A percentile compares a stretch with the other conserved stretches of the same genome.
Conservation (phyloP, 2,888 invertebrate genomes). For the Drosophila basisetae region DNA sequence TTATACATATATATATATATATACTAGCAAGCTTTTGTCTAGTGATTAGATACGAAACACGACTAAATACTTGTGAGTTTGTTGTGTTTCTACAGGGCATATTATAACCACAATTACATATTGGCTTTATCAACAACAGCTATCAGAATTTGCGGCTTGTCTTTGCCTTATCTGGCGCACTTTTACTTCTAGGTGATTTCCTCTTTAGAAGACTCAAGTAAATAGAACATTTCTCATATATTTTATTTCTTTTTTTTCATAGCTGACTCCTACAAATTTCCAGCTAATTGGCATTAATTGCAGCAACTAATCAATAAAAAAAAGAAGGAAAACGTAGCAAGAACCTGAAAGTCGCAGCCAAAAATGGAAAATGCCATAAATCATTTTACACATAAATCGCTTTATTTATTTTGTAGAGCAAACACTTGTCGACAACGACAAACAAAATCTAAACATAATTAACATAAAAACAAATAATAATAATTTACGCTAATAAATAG, state of each 20-base stretch:
- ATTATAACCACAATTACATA: conserved; percentile 67
- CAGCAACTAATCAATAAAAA: background rate
- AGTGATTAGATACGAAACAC: conserved; percentile 62
- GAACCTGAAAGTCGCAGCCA: background rate
- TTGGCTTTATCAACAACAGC: conserved; percentile 52
- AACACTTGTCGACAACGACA: conserved; percentile 16
- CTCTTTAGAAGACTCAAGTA: background rate
- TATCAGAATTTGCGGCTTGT: conserved; percentile 29
- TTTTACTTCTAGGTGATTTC: conserved; percentile 20
- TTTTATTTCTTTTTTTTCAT: background rate
- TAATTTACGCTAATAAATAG: conserved; percentile 48
- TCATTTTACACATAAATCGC: conserved; percentile 46
- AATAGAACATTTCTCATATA: conserved; percentile 13
- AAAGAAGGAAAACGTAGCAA: no score
- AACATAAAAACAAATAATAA: conserved; percentile 62
- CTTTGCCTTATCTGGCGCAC: conserved; percentile 47
- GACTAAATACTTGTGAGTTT: conserved; percentile 19
- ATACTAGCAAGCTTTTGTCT: conserved; percentile 10
- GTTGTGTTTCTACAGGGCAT: conserved; percentile 21
- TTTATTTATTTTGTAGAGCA: conserved; percentile 50
- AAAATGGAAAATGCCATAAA: conserved; percentile 38
- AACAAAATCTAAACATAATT: conserved; percentile 58
- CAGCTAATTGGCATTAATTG: conserved; percentile 6
- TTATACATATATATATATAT: background rate
- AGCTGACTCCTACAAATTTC: conserved; percentile 6